Base-by-base conservation (phyloP, 2,797 vertebrate genomes). In the Eulemur albifrons region DNA sequence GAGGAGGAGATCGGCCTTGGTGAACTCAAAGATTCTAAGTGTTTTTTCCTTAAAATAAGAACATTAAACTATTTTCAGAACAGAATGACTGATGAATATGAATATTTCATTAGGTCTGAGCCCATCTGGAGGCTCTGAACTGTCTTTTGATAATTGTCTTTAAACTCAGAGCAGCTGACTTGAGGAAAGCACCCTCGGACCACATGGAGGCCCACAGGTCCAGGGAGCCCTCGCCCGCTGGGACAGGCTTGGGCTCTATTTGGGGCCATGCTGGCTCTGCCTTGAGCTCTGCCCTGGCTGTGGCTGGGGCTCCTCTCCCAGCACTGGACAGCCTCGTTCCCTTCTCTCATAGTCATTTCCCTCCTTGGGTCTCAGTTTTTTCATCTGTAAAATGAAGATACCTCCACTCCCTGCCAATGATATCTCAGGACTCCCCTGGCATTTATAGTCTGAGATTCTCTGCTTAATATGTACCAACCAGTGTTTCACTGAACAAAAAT, bases 391-490 rank as follows among this genome's bases (percentile, higher is more conserved):
- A 79, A 17, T 43, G 25, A 69, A 27, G 38, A 59, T 52, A 76
- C 40, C 27, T 25, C 18, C 14, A 4, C 1, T 5, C 2, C 35
- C 32, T 35, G 7, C 30, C 25, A 84, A 11, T n/a, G 27, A 48
- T 18, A 27, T 35, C 65, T 87, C 20, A 32, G 35, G 90, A 45
- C 38, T 2, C 35, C 84, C n/a, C 18, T 50, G 50, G 54, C 70
- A 50, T 73, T 52, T 81, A 50, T 5, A 43, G 10, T 48, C 21
- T 40, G 23, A 61, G 69, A 67, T 57, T 83, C 32, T 91, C 70
- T 61, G 70, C 83, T 94, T 93, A 95, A 89, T 94, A 52, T 23
- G 30, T 76, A 83, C 76, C 59, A 90, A 50, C 11, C 45, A 50
- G 48, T 52, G 32, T 86, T 87, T 79, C 15, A 84, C 40, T 73